Evolutionary conservation across 2,888 invertebrate species (phyloP), one percentile per base, ranked within the genome.

Genomic region (Polymixis lichenea): DNA sequence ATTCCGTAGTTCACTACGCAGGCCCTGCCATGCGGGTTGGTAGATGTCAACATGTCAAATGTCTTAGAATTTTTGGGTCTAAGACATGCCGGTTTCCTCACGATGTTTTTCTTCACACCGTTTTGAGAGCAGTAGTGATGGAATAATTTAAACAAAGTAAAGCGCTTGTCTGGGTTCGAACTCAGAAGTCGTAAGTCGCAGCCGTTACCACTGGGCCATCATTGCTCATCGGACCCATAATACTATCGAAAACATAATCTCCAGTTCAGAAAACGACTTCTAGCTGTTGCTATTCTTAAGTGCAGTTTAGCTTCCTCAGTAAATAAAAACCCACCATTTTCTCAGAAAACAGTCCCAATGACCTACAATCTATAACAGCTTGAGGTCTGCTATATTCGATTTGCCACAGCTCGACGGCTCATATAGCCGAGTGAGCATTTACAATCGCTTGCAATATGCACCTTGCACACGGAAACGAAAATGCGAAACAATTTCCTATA

Each of bases 401-500:
- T 84, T 81, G 61, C 78, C 78, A 53, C 72, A 65, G 82, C 72
- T 62, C 60, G n/a, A 13, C 55, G 32, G 67, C 55, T 84, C 56
- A 38, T 73, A 73, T 38, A 78, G 56, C 51, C 70, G 82, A 70
- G 69, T 58, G 81, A 73, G 85, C 85, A 68, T 81, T 72, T 70
- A 80, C 84, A 83, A 83, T 77, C 65, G 72, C 67, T 68, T 78
- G 83, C 82, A 78, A 83, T 83, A 82, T 87, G 87, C 84, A 86
- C 83, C 83, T 78, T 69, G 82, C 76, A 62, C 77, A 74, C 77
- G 78, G 74, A 75, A 76, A 80, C 79, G 79, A 82, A 80, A 80
- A 80, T 72, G 78, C 75, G 80, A 86, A 86, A 86, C 86, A 78
- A 86, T 87, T 87, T 87, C 86, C 87, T 81, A 72, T 58, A 56